Base-by-base conservation (phyloP, 2,797 vertebrate species). In the Galaxias olidus region DNA sequence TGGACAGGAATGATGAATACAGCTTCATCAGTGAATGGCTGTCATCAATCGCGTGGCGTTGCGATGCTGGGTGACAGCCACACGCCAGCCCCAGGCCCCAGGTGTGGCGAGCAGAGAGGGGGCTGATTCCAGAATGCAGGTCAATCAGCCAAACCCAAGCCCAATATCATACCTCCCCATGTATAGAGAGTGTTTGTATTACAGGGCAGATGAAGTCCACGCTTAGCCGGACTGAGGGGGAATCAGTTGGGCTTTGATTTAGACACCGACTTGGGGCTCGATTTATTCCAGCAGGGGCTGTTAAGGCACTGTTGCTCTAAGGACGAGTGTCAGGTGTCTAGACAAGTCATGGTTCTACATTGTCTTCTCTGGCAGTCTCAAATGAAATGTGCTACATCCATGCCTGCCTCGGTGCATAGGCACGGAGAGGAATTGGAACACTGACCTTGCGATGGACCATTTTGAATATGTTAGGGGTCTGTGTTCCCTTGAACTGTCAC, bases 1-100 rank as follows among this genome's bases (percentile, higher is more conserved):
- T 93, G 94, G 96, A 98, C 96, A 98, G 95, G 96, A 96, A 97
- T 97, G 96, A 99, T 98, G 96, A 97, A 96, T 96, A 98, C 96
- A 96, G 96, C 97, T 98, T 98, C 96, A 98, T 98, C 96, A 95
- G 95, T 86, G 96, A 98, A 98, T 98, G 96, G 95, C 96, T 97
- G 96, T 95, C 97, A 99, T 98, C 97, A 98, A 98, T 99, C 95
- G 91, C 94, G 79, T 81, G 89, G 93, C 90, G 90, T 88, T 91
- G 94, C 92, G 87, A 94, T 93, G 92, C 84, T 91, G 89, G 91
- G 93, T 98, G 96, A 98, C 96, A 97, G 96, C 93, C 94, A 90
- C 79, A 66, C 90, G 86, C 92, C 93, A 89, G 93, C 87, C 72
- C 91, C 86, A 87, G 94, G 96, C 94, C 94, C 96, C 97, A 98